Evolutionary conservation across 2,113 vertebrate species (phyloP), one percentile per base, ranked within the genome.

Genomic region (Megaceryle torquata): DNA sequence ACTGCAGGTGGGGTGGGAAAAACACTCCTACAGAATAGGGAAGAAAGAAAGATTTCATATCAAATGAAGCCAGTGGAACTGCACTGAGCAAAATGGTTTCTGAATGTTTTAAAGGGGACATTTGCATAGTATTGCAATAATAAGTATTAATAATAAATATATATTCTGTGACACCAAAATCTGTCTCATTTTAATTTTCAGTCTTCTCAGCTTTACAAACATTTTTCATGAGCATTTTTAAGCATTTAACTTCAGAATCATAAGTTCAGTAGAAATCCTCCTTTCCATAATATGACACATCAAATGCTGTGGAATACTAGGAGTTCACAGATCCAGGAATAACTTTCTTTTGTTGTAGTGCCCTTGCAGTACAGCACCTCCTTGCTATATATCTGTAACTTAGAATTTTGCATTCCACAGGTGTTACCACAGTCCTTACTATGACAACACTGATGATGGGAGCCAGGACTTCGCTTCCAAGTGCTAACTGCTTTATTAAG

Each of bases 381-480:
- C 25, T 6, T 86, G 72, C 25, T 31, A 1, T 37, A 15, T 1
- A 1, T 85, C 33, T 15, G 75, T 25, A 87, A 65, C 26, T 59
- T 33, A 0, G 1, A 16, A 82, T 93, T 92, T 87, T 86, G 26
- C 17, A 6, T 83, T 90, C 61, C 80, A 35, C 86, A 99, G 98
- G 99, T 63, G 98, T 99, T 88, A 99, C 98, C 90, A 99, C 98
- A 29, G 99, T 99, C 4, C 96, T 99, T 82, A 99, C 99, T 5
- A 99, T 99, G 99, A 99, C 99, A 91, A 99, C 99, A 3, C 97
- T 99, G 82, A 99, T 99, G 98, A 99, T 99, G 99, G 99, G 98
- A 70, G 98, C 99, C 65, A 97, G 98, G 59, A 98, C 98, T 15
- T 99, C 99, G 10, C 97, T 99, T 76, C 98, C 98, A 91, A 99